A percentile compares a stretch with the other conserved stretches of the same genome.
Conservation (phyloP, 2,113 vertebrate genomes). For the Thymallus thymallus region DNA sequence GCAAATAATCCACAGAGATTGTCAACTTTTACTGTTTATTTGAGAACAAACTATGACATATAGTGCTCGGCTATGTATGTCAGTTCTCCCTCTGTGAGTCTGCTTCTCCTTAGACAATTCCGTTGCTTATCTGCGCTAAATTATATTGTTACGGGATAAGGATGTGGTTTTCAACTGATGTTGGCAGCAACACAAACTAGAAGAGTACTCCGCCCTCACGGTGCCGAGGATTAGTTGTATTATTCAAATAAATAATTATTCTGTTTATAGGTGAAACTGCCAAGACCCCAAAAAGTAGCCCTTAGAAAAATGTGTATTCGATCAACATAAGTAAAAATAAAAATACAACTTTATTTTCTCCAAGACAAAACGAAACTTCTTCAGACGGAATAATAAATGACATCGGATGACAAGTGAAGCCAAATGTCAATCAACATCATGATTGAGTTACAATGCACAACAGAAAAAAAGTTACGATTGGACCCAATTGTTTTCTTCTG, state of each 20-base stretch:
- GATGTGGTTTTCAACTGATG: too few relatives aligned
- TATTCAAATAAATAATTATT: too few relatives aligned
- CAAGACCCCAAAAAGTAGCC: too few relatives aligned
- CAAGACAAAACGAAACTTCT: too few relatives aligned
- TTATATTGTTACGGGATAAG: too few relatives aligned
- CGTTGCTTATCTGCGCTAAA: slow-evolving; percentile 35
- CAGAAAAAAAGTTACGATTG: background rate
- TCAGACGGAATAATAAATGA: background rate
- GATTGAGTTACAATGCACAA: background rate
- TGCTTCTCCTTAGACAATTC: slow-evolving; percentile 35
- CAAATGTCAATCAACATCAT: background rate
- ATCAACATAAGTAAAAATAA: too few relatives aligned
- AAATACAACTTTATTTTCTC: too few relatives aligned
- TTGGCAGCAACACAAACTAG: too few relatives aligned
- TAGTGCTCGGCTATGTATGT: slow-evolving; percentile 35
- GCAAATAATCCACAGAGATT: slow-evolving; percentile 59
- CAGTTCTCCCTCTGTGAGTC: background rate
- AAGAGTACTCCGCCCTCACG: too few relatives aligned
- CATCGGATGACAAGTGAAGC: background rate
- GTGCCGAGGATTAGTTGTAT: too few relatives aligned
- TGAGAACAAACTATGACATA: slow-evolving; percentile 55
- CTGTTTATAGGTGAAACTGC: too few relatives aligned
- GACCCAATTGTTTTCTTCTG: background rate
- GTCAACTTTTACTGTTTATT: slow-evolving; percentile 71
- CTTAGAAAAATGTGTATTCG: too few relatives aligned